Evolutionary conservation across 2,113 vertebrate genomes (phyloP).

Genomic region (Neolamprologus variostigma): DNA sequence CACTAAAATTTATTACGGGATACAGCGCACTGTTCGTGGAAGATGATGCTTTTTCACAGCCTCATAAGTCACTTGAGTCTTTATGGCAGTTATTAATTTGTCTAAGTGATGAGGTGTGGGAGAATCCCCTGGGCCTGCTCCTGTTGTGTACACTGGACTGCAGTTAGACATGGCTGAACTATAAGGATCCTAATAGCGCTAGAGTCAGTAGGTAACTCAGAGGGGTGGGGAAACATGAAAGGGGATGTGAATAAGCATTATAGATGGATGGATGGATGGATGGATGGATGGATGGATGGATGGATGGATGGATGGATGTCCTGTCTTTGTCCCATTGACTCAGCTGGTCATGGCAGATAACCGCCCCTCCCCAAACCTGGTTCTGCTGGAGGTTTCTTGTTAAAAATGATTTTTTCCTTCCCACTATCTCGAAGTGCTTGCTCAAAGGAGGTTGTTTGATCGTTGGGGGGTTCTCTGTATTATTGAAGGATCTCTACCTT

Average conservation of each 20-base stretch:
- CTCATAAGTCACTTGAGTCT: constrained; percentile 46
- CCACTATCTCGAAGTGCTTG: background rate
- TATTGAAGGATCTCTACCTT: background rate
- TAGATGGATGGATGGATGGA: background rate
- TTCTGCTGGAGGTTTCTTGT: background rate
- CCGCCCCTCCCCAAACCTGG: background rate
- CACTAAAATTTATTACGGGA: constrained; percentile 57
- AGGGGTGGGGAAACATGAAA: background rate
- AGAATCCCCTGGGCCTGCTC: constrained; percentile 22
- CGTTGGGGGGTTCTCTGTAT: background rate
- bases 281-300: background rate
- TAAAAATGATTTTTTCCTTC: background rate
- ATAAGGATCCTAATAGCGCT: background rate
- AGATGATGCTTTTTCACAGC: constrained; percentile 34
- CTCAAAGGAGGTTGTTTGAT: background rate
- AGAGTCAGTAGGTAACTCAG: constrained; percentile 2
- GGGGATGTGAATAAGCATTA: background rate
- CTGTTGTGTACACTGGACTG: background rate
- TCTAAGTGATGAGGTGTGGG: constrained; percentile 29
- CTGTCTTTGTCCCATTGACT: background rate
- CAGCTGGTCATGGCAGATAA: background rate
- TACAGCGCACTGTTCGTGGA: constrained; percentile 8
- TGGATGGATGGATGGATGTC: background rate
- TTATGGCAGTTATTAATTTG: constrained; percentile 47
- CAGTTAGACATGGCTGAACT: background rate